Base-by-base conservation (phyloP, 2,113 vertebrate species). In the Sander lucioperca region DNA sequence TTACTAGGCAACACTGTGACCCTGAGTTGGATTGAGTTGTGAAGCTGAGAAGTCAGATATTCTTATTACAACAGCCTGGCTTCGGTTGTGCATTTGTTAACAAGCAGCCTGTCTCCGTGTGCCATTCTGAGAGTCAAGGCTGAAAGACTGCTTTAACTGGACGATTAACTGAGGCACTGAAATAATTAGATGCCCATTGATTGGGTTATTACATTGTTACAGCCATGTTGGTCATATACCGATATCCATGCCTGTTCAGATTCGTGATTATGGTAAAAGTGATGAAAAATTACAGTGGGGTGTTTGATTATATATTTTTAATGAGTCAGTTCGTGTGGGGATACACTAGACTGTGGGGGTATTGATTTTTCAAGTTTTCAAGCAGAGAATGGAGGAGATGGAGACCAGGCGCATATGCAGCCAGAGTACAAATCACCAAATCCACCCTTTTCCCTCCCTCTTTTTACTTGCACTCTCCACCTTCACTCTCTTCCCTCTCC, bases 1-100 rank as follows among this genome's bases (percentile, higher is more conserved):
- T 96, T 96, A 95, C 95, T 95, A 96, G 94, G 95, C 95, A 96
- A 96, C 95, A 91, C 92, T 86, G 93, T 90, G 91, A 95, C 95
- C 95, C 92, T 90, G 93, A 93, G 90, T 92, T 90, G 89, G 94
- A 95, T 94, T 92, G 93, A 95, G 94, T 94, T 95, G 94, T 91
- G 94, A 94, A 95, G 91, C 93, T 86, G 93, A 94, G 93, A 94
- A 95, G 95, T 95, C 95, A 92, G 94, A 95, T 93, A 94, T 94
- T 93, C 91, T 93, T 93, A 87, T 94, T 92, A 84, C 86, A 86
- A 85, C 88, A 88, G 86, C 80, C 77, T 74, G 19, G 82, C 86
- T 90, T 80, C 25, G 6, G 66, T 80, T 77, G 83, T 87, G 84
- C 76, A 51, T 89, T 86, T 89, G 87, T 85, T 92, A 93, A 92